Percentiles rank a stretch among this genome's conserved stretches.
Evolutionary conservation across 2,797 vertebrate species (phyloP).

Genomic region (Lutjanus campechanus): DNA sequence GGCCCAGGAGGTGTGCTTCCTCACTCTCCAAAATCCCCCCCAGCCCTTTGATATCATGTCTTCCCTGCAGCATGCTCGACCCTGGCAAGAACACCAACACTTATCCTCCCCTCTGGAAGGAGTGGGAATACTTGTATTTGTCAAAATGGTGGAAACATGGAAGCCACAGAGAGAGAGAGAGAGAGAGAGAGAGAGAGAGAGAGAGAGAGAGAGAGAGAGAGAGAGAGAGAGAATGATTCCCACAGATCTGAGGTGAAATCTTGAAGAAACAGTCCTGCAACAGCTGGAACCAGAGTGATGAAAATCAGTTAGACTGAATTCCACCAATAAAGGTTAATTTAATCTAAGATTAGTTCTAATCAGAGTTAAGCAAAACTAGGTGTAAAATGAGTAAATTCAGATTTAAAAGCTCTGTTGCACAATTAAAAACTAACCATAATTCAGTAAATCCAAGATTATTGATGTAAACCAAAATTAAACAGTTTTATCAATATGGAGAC

Average conservation of each 20-base stretch:
- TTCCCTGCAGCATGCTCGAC: constrained; percentile 40
- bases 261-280: constrained; percentile 37
- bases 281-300: constrained; percentile 37
- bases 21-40: constrained; percentile 51
- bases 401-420: no score
- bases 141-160: constrained; percentile 62
- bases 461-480: no score
- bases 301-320: constrained; percentile 37
- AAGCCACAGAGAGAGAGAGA: constrained; percentile 38
- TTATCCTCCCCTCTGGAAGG: constrained; percentile 65
- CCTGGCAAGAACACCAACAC: constrained; percentile 53
- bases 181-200: constrained; percentile 46
- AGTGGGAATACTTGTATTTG: constrained; percentile 69
- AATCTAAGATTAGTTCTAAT: no score
- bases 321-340: no score
- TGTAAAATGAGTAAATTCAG: no score
- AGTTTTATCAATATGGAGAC: no score
- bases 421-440: no score
- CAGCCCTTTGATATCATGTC: constrained; percentile 54
- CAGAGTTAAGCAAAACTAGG: no score
- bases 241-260: constrained; percentile 33
- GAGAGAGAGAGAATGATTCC: constrained; percentile 39
- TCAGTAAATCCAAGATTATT: no score
- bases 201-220: constrained; percentile 48
- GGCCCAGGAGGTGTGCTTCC: constrained; percentile 53